phyloP scores from a whole-genome alignment of 2,113 vertebrate species.

The Halcyon malimbica region DNA sequence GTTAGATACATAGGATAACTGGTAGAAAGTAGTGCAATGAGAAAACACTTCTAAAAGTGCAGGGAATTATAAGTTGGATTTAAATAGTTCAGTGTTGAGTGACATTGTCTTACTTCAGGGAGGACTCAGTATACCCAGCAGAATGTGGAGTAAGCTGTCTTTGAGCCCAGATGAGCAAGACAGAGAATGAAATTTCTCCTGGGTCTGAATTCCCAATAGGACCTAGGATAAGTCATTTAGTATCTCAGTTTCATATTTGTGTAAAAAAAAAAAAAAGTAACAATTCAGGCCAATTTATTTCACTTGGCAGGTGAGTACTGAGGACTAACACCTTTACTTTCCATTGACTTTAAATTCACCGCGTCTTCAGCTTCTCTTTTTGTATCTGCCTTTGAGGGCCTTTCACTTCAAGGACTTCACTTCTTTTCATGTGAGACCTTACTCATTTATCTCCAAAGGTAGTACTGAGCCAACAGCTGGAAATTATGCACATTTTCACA shows the following conservation, averaged over 20 bases:
- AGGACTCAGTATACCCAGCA: neutral
- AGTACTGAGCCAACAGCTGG: neutral
- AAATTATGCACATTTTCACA: neutral
- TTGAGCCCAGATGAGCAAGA: neutral
- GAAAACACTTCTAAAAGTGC: neutral
- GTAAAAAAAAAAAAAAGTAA: neutral
- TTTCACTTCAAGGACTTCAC: neutral
- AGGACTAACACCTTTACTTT: neutral
- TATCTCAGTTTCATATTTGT: neutral
- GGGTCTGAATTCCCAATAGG: neutral
- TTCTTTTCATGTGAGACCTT: neutral
- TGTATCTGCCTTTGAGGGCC: neutral
- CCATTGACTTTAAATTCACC: neutral
- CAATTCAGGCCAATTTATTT: neutral
- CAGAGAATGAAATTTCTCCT: neutral
- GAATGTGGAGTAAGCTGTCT: neutral
- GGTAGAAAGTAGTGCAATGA: neutral
- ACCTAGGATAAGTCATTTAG: neutral
- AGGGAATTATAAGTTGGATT: neutral
- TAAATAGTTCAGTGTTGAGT: neutral
- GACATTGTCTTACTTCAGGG: neutral
- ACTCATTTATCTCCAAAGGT: neutral
- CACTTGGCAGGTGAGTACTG: neutral
- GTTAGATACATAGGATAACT: neutral
- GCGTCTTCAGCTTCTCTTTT: neutral